phyloP scores from a whole-genome alignment of 1,140 invertebrate genomes.

The Sitodiplosis mosellana region DNA sequence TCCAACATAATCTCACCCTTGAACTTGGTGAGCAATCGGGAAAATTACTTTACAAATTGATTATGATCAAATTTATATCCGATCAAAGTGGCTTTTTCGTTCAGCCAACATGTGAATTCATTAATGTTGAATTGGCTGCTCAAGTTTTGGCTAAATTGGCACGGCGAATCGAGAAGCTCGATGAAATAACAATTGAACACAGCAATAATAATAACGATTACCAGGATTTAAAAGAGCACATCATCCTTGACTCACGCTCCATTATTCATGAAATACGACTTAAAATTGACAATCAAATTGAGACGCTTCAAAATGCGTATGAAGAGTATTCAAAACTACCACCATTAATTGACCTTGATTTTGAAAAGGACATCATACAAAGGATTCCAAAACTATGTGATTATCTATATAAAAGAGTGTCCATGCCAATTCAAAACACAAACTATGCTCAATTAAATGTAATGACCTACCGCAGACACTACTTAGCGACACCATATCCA shows the following conservation, averaged over 20 bases:
- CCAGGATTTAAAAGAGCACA: neutral
- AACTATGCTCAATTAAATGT: neutral
- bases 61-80: neutral
- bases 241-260: neutral
- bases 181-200: too few relatives aligned
- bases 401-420: neutral
- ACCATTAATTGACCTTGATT: neutral
- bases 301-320: neutral
- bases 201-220: neutral
- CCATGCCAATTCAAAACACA: neutral
- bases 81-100: neutral
- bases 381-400: neutral
- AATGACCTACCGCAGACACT: neutral
- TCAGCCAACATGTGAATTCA: neutral
- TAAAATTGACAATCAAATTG: neutral
- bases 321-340: neutral
- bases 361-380: neutral
- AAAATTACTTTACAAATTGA: neutral
- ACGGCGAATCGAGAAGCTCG: neutral
- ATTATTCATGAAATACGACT: neutral
- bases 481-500: neutral
- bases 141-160: neutral
- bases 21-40: neutral
- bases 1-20: neutral
- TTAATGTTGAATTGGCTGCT: neutral